phyloP scores from a whole-genome alignment of 2,797 vertebrate genomes.

The Neosilurus mollespiculum region DNA sequence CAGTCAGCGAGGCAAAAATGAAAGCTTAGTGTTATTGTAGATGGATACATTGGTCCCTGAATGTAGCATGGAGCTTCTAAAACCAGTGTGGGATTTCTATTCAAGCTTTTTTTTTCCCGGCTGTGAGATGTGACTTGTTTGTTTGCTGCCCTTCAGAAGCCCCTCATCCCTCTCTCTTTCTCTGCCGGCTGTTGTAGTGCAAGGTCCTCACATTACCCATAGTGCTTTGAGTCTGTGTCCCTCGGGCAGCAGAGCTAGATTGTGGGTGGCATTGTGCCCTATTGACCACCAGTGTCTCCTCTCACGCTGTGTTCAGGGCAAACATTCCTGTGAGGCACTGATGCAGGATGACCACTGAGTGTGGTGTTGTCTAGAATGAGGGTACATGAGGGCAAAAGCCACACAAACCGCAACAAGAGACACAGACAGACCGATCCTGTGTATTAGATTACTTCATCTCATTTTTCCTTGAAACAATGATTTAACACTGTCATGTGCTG shows the following conservation, averaged over 20 bases:
- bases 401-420: constrained; percentile 35
- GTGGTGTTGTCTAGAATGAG: constrained; percentile 63
- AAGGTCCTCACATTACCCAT: constrained; percentile 57
- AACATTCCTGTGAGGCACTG: constrained; percentile 72
- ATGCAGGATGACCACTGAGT: constrained; percentile 75
- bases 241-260: constrained; percentile 60
- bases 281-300: constrained; percentile 49
- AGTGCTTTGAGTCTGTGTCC: constrained; percentile 66
- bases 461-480: constrained; percentile 33
- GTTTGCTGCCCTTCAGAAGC: constrained; percentile 38
- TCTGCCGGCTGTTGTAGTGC: constrained; percentile 23
- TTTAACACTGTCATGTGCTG: constrained; percentile 43
- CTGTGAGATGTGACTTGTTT: constrained; percentile 41
- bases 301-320: constrained; percentile 52
- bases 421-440: constrained; percentile 35
- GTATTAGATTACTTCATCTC: constrained; percentile 36
- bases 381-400: constrained; percentile 53
- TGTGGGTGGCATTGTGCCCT: constrained; percentile 55
- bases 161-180: constrained; percentile 11
- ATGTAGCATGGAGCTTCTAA: constrained; percentile 64
- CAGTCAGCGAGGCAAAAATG: constrained; percentile 55
- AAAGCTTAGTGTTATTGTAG: constrained; percentile 66
- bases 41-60: constrained; percentile 65
- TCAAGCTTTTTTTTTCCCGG: neutral
- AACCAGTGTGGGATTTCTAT: constrained; percentile 65